phyloP scores from a whole-genome alignment of 64 coral and sea anemone genomes.

The Pachyseris speciosa region DNA sequence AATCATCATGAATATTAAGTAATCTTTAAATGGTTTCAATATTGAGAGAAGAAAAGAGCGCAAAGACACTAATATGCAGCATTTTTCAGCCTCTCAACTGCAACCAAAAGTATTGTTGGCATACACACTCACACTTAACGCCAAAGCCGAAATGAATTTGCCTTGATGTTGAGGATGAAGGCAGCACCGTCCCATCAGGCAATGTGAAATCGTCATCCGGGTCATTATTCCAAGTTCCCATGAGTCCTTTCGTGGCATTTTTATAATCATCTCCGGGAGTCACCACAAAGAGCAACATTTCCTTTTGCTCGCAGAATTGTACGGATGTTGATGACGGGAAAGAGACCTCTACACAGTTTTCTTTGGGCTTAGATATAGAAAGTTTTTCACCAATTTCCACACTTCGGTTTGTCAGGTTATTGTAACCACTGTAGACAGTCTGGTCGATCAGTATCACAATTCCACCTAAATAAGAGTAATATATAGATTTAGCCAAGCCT shows the following conservation, averaged over 20 bases:
- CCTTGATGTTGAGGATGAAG: background rate
- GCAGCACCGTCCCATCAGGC: background rate
- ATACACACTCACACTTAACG: conserved; percentile 25
- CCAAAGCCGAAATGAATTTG: conserved; percentile 32
- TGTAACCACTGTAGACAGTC: background rate
- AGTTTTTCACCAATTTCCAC: background rate
- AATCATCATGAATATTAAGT: too few relatives aligned
- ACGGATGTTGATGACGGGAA: conserved; percentile 51
- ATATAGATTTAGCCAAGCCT: too few relatives aligned
- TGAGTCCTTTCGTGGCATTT: conserved; percentile 51
- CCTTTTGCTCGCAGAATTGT: conserved; percentile 7
- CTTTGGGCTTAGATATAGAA: background rate
- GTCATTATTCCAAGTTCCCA: conserved; percentile 60
- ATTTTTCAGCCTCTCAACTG: too few relatives aligned
- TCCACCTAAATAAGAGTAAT: conserved; percentile 8
- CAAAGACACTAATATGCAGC: too few relatives aligned
- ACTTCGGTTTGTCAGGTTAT: background rate
- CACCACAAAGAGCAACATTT: conserved; percentile 34
- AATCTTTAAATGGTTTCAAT: too few relatives aligned
- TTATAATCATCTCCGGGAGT: conserved; percentile 18
- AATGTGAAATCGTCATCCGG: conserved; percentile 52
- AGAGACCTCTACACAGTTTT: conserved; percentile 12
- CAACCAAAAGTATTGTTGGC: too few relatives aligned
- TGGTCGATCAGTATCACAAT: background rate
- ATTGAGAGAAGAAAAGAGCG: too few relatives aligned